Evolutionary conservation across 2,797 vertebrate species (phyloP), one percentile per base, ranked within the genome.

Genomic region (Sebastes steindachneri): DNA sequence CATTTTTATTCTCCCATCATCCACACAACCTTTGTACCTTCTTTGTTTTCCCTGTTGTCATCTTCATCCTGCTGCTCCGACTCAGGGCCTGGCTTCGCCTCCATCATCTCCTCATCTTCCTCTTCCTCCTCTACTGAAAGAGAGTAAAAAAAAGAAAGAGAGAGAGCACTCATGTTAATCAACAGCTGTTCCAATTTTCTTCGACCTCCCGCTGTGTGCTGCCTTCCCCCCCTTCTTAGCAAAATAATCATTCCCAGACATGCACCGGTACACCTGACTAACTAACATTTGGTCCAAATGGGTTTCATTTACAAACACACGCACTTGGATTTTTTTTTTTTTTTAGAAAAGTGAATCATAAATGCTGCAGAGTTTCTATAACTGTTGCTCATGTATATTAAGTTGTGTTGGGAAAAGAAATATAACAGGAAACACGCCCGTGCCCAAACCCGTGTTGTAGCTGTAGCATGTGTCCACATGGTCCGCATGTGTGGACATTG

Each of bases 41-140:
- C 97, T 92, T 97, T 98, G 48, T 92, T 90, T 82, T 98, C 97
- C 86, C 96, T 96, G 87, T 93, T 97, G 77, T 97, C 96, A 12
- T 98, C 97, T 74, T 97, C 96, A 82, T 97, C 97, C 94, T 95
- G 97, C n/a, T 84, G 93, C 88, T 99, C 97, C 11, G 95, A 95
- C 77, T 98, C 97, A 3, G 95, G 93, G 45, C 96, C 96, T 60
- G 91, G 94, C 95, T 98, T 98, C 3, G 92, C 91, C 82, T 97
- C 97, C 68, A 96, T 95, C 92, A 97, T 95, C 93, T 98, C 97
- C 88, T 99, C 97, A 62, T 99, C 97, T 68, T 99, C 98, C 86
- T 99, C 97, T 93, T 99, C 97, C 86, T 98, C 98, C 96, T 93
- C 90, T 95, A 93, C 93, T 94, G 81, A 55, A 19, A 95, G 37